Evolutionary conservation across 2,797 vertebrate species (phyloP).

Genomic region (Loris lydekkerianus): DNA sequence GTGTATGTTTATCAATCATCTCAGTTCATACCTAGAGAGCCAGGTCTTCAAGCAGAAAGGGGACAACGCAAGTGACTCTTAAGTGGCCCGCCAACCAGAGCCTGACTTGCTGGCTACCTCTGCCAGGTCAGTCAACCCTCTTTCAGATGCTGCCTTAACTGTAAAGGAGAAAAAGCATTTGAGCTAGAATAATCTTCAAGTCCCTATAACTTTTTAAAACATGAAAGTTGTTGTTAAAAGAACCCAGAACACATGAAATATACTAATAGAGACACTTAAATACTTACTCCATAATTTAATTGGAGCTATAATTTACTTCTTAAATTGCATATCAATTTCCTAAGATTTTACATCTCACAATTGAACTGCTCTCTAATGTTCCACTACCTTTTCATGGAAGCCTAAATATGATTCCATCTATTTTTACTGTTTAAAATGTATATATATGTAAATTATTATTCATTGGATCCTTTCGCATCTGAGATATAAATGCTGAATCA

Average conservation of each 20-base stretch:
- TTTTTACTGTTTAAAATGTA: conserved; percentile 91
- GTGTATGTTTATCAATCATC: neutral
- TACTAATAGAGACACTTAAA: conserved; percentile 40
- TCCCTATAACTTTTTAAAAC: conserved; percentile 58
- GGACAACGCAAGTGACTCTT: neutral
- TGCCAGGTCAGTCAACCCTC: neutral
- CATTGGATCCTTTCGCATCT: conserved; percentile 87
- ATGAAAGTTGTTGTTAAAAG: conserved; percentile 44
- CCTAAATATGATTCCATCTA: conserved; percentile 86
- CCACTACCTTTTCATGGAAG: conserved; percentile 84
- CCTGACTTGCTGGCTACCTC: neutral
- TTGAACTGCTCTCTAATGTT: conserved; percentile 86
- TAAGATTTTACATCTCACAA: conserved; percentile 88
- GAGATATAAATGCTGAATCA: conserved; percentile 90
- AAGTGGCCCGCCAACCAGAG: neutral
- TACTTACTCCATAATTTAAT: conserved; percentile 67
- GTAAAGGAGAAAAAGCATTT: neutral
- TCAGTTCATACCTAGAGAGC: neutral
- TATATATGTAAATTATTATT: conserved; percentile 92
- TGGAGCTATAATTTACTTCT: conserved; percentile 87
- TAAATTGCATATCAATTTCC: conserved; percentile 88
- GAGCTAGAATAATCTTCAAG: conserved; percentile 14
- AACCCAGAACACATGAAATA: conserved; percentile 20
- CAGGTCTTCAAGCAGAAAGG: neutral
- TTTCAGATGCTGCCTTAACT: neutral